Evolutionary conservation across 2,113 vertebrate species (phyloP), one percentile per base, ranked within the genome.

Genomic region (Dendropsophus ebraccatus): DNA sequence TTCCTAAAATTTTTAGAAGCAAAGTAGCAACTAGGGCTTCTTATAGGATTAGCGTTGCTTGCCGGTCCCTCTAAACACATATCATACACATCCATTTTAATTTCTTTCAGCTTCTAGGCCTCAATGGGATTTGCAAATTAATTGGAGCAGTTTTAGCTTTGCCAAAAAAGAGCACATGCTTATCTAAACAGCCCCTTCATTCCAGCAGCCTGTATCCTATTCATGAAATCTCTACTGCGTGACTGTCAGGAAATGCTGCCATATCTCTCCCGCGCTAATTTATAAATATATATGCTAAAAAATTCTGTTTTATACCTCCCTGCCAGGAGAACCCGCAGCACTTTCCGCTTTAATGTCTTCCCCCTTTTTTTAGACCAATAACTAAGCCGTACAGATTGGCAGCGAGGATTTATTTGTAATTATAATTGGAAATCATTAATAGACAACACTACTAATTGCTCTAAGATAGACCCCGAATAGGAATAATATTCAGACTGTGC

Each of bases 91-190:
- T 81, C 62, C 77, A 62, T 60, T 73, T 86, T 81, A 32, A 86
- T 86, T 74, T 86, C 32, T 52, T 73, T 86, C 41, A 86, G 77
- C 77, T 86, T 35, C 78, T 35, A 23, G 67, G 60, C 54, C 84
- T 80, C 84, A 73, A 73, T 87, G 85, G 85, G 85, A 87, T 81
- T 81, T 86, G 77, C 77, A 81, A 86, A 81, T 86, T 86, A 86
- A 86, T 81, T 86, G 85, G 75, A 80, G 45, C 84, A 10, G 62
- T 52, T 86, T 87, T 87, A 28, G 77, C 37, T 52, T 74, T 54
- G 52, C 78, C 35, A 37, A 87, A 21, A 80, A 86, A 58, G 35
- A 74, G 78, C n/a, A 62, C 50, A 72, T 58, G 76, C n/a, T 80
- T 81, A 85, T 79, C 32, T 81, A 58, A 74, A 73, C 54, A 62